phyloP scores from a whole-genome alignment of 2,113 vertebrate genomes.

The Crotalus horridus region DNA sequence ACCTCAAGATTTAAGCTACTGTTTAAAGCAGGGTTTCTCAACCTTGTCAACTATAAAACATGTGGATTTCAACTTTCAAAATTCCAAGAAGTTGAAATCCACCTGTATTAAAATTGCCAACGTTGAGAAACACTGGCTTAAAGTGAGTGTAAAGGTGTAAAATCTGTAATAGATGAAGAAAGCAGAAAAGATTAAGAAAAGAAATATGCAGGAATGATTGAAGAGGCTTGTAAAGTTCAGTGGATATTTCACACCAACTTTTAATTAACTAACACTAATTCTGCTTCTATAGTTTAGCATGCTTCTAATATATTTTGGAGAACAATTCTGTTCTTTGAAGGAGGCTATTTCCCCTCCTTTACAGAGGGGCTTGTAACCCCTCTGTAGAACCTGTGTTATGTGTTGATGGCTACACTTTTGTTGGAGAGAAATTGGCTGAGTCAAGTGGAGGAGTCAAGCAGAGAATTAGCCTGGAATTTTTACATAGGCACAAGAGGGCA shows the following conservation, averaged over 20 bases:
- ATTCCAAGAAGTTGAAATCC: neutral
- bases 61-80: neutral
- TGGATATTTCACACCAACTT: neutral
- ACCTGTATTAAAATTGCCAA: too few relatives aligned
- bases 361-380: neutral
- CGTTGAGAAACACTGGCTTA: neutral
- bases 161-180: neutral
- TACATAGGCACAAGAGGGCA: too few relatives aligned
- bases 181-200: neutral
- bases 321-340: neutral
- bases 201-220: neutral
- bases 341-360: neutral
- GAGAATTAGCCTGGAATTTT: too few relatives aligned
- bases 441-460: too few relatives aligned
- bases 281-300: neutral
- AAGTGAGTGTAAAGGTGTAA: neutral
- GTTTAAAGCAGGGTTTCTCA: neutral
- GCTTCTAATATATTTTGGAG: slow-evolving; percentile 19
- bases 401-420: neutral
- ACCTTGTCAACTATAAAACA: neutral
- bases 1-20: neutral
- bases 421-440: too few relatives aligned
- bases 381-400: neutral
- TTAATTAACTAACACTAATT: neutral
- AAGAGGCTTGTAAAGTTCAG: neutral